Evolutionary conservation across 2,113 vertebrate genomes (phyloP).

Genomic region (Terrapene triunguis): DNA sequence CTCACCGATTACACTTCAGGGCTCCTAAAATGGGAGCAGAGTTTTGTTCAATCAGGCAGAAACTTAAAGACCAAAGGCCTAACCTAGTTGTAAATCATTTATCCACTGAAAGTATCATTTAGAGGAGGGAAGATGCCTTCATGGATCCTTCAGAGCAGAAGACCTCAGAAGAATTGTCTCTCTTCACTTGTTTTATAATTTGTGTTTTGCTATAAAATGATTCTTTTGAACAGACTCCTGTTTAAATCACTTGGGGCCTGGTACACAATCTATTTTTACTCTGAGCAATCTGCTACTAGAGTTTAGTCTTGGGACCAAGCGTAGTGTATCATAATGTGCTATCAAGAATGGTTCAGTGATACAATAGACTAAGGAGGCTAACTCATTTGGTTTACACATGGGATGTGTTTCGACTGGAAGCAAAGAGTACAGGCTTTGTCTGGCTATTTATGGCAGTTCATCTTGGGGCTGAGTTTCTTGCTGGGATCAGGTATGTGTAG

Average conservation of each 20-base stretch:
- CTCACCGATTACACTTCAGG: background rate
- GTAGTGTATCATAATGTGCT: background rate
- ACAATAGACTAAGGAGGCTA: too few relatives aligned
- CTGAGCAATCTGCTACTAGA: background rate
- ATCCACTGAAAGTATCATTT: background rate
- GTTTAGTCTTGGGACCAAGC: background rate
- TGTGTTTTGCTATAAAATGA: slow-evolving; percentile 18
- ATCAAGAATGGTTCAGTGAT: background rate
- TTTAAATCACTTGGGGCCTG: too few relatives aligned
- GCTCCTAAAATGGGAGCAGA: background rate
- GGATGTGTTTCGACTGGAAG: background rate
- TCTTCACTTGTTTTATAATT: slow-evolving; percentile 4
- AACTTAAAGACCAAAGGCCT: background rate
- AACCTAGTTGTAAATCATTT: background rate
- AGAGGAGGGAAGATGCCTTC: background rate
- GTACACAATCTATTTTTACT: background rate
- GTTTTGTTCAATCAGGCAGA: background rate
- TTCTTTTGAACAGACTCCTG: background rate
- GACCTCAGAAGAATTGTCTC: background rate
- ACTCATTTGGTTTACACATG: background rate
- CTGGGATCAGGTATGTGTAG: background rate
- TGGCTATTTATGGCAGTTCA: background rate
- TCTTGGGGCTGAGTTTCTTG: background rate
- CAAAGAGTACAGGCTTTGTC: background rate
- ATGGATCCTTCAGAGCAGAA: background rate